Evolutionary conservation across 1,140 invertebrate species (phyloP).

Genomic region (Tribolium castaneum): DNA sequence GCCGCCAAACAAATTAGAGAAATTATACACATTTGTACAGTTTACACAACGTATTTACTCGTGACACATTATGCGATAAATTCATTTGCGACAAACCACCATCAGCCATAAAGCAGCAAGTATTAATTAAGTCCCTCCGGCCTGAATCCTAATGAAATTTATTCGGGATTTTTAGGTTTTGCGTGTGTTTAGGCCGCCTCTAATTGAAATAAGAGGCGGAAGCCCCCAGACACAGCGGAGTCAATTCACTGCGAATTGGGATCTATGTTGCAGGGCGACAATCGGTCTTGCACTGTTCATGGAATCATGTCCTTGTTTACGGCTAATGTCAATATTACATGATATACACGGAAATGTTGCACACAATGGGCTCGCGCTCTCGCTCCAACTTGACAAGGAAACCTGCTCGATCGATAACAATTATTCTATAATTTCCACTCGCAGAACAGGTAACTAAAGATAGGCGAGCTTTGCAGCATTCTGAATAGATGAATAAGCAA

Average conservation of each 20-base stretch:
- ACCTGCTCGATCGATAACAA: not conserved
- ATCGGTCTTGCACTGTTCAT: conserved; percentile 16
- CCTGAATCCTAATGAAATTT: conserved; percentile 4
- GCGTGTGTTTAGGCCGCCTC: conserved; percentile 11
- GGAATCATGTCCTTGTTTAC: conserved; percentile 30
- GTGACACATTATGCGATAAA: conserved; percentile 20
- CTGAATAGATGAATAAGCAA: not conserved
- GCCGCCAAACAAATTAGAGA: conserved; percentile 19
- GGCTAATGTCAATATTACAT: conserved; percentile 29
- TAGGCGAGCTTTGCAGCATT: not conserved
- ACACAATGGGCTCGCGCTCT: conserved; percentile 3
- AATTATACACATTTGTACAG: conserved; percentile 30
- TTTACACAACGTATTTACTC: conserved; percentile 24
- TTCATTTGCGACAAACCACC: conserved; percentile 27
- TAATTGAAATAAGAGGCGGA: conserved; percentile 25
- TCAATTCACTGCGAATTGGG: conserved; percentile 12
- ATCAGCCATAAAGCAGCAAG: conserved; percentile 20
- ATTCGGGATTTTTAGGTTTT: conserved; percentile 11
- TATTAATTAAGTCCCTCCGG: conserved; percentile 21
- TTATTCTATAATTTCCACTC: conserved; percentile 28
- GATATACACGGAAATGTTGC: conserved; percentile 22
- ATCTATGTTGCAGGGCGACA: conserved; percentile 12
- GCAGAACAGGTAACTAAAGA: not conserved
- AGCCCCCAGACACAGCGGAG: not conserved
- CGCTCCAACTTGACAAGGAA: not conserved